These are phyloP conservation scores for Borostomias antarcticus DNA, from an alignment of 2,797 vertebrate species.

Conservation along the genomic window DNA sequence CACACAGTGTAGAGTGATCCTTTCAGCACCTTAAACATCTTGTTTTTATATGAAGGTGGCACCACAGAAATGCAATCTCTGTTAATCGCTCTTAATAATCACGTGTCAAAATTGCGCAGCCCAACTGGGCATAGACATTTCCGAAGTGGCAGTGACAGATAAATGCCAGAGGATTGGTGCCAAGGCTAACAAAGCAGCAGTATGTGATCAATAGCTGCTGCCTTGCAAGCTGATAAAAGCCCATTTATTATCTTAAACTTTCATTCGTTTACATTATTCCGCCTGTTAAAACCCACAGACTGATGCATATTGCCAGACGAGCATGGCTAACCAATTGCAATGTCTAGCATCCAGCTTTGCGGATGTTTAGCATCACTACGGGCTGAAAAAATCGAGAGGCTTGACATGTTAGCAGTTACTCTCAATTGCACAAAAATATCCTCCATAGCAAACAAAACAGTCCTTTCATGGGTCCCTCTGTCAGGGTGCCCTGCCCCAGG, in stretches of 20 bases:
- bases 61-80: no score
- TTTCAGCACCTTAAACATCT: no score
- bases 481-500: no score
- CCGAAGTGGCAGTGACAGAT: conserved; percentile 51
- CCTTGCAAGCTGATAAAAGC: conserved; percentile 54
- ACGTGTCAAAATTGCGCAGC: no score
- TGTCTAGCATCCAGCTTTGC: not conserved
- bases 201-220: conserved; percentile 59
- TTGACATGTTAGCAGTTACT: not conserved
- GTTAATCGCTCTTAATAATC: no score
- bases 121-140: conserved; percentile 53
- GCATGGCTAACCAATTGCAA: not conserved
- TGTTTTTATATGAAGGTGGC: no score
- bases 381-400: not conserved
- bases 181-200: conserved; percentile 53
- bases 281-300: not conserved
- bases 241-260: conserved; percentile 61
- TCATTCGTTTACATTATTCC: conserved; percentile 34
- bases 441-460: not conserved
- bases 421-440: not conserved
- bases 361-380: not conserved
- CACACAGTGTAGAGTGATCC: no score
- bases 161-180: conserved; percentile 59
- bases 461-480: conserved; percentile 25
- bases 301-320: no score